A percentile compares a stretch with the other conserved stretches of the same genome.
Evolutionary conservation across 2,797 vertebrate species (phyloP).

Genomic region (Esox lucius): DNA sequence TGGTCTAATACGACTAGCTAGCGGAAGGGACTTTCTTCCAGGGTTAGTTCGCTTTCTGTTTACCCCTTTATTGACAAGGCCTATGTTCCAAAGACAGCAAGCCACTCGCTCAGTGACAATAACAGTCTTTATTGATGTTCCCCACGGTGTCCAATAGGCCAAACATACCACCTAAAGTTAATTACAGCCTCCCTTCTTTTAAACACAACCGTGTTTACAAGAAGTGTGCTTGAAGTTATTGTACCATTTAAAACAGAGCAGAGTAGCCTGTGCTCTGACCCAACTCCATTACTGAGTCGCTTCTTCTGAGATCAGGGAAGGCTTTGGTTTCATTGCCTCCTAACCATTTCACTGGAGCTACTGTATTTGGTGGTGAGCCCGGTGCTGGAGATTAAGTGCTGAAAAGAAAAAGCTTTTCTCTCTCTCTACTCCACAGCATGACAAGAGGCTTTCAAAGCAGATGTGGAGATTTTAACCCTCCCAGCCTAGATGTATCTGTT

Average conservation of each 20-base stretch:
- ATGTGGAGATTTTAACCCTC: conserved; percentile 46
- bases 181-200: conserved; percentile 48
- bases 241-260: conserved; percentile 27
- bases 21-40: conserved; percentile 3
- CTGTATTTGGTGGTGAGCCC: background rate
- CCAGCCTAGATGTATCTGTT: conserved; percentile 39
- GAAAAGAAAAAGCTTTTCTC: conserved; percentile 7
- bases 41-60: conserved; percentile 29
- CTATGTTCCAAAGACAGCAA: conserved; percentile 19
- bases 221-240: conserved; percentile 30
- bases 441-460: conserved; percentile 34
- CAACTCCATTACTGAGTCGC: conserved; percentile 31
- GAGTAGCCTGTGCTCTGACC: conserved; percentile 15
- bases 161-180: conserved; percentile 50
- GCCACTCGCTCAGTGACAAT: conserved; percentile 33
- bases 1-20: conserved; percentile 12
- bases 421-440: conserved; percentile 9
- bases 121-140: conserved; percentile 38
- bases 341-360: conserved; percentile 45
- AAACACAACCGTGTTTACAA: conserved; percentile 8
- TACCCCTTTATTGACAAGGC: conserved; percentile 36
- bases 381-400: conserved; percentile 9
- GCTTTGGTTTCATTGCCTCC: conserved; percentile 35
- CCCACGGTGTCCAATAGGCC: conserved; percentile 39
- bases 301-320: conserved; percentile 27